Evolutionary conservation across 1,140 invertebrate species (phyloP).

Genomic region (Brachionus rotundiformis): DNA sequence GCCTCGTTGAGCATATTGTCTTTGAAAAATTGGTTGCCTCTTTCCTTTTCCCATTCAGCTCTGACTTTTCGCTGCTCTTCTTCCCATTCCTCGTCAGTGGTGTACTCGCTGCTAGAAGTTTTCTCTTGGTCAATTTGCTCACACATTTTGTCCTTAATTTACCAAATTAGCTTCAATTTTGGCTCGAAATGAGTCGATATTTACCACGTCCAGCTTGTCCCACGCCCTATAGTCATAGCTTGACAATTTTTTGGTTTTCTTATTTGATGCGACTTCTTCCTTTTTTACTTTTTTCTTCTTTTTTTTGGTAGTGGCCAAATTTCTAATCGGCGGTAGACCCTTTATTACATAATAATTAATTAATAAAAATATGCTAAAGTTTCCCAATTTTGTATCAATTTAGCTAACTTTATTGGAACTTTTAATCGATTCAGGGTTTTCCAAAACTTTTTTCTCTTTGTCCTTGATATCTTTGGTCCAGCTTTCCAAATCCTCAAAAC

Average conservation of each 20-base stretch:
- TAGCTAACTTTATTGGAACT: constrained; percentile 51
- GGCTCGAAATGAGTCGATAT: not conserved
- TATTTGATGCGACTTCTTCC: constrained; percentile 55
- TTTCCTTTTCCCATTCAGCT: constrained; percentile 64
- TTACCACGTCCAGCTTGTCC: constrained; percentile 79
- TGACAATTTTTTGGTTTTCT: constrained; percentile 64
- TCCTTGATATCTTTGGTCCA: constrained; percentile 82
- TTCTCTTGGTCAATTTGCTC: constrained; percentile 69
- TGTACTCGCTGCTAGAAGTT: constrained; percentile 59
- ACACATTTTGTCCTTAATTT: constrained; percentile 71
- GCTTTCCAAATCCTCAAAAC: constrained; percentile 74
- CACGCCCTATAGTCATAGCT: constrained; percentile 73
- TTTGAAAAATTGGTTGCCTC: constrained; percentile 79
- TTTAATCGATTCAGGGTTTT: constrained; percentile 1
- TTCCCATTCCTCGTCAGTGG: constrained; percentile 65
- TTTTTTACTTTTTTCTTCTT: constrained; percentile 59
- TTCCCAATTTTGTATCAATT: constrained; percentile 37
- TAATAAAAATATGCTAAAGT: constrained; percentile 13
- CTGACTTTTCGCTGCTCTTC: constrained; percentile 60
- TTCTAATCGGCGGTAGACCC: constrained; percentile 66
- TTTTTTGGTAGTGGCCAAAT: constrained; percentile 58
- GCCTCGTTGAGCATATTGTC: constrained; percentile 76
- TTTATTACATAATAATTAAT: not conserved
- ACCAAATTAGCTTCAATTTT: not conserved
- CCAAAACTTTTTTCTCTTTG: constrained; percentile 71